Base-by-base conservation (phyloP, 2,888 invertebrate species). In the Gortyna flavago region DNA sequence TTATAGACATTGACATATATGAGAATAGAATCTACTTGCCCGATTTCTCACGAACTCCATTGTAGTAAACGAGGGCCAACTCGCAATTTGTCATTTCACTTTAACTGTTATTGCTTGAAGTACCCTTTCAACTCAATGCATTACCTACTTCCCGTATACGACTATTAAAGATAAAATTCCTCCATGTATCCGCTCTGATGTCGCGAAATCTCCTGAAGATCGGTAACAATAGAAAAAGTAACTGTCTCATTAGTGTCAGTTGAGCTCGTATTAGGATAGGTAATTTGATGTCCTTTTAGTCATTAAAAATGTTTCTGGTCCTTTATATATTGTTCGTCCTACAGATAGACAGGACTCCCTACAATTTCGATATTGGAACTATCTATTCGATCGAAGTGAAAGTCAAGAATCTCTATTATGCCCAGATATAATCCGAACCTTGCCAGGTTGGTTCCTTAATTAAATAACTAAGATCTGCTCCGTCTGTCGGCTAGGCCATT, bases 41-140 rank as follows among this genome's bases (percentile, higher is more conserved):
- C n/a, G 16, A 54, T 66, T 86, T 81, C 86, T 73, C 86, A 86
- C 77, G 78, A 51, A 62, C 59, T 71, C 32, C 29, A 88, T 79
- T 81, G 68, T 80, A 44, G n/a, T 67, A n/a, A 62, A 72, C 41
- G 61, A 64, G 32, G 77, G 59, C 54, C 57, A 61, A 44, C 69
- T 75, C 65, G 25, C 32, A 80, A 65, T 59, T 67, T 84, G 48
- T 67, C 71, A 80, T 80, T 88, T 86, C 76, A 66, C 57, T 79
- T 77, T 81, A 79, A 84, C 76, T 72, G 70, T 87, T 69, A 73
- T 41, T 77, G 21, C 38, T 67, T 16, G 48, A 72, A 18, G 54
- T 79, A 69, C 65, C 77, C 67, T 77, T 82, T 75, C 73, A 87
- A 82, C 73, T 74, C 66, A 79, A 81, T 57, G n/a, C 62, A 65